Conservation (phyloP, 2,113 vertebrate genomes). For the Pycnonotus jocosus region DNA sequence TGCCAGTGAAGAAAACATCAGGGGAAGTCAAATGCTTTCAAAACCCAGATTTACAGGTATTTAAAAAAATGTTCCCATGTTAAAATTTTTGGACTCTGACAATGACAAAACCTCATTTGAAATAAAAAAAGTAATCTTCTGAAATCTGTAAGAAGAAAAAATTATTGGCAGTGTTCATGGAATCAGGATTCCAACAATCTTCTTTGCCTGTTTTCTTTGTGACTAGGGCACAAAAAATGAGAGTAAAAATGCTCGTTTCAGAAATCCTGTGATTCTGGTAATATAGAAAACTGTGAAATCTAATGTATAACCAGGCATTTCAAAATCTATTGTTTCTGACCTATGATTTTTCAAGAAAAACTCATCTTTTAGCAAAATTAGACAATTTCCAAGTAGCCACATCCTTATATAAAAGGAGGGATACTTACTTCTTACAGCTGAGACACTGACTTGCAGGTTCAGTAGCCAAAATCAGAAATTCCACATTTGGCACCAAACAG, state of each 20-base stretch:
- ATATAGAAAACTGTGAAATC: background rate
- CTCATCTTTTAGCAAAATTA: background rate
- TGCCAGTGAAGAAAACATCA: background rate
- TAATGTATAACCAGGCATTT: background rate
- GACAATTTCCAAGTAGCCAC: background rate
- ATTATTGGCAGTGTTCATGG: background rate
- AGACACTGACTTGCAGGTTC: background rate
- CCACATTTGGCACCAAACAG: background rate
- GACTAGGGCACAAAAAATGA: background rate
- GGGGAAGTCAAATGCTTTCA: background rate
- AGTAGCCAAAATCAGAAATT: background rate
- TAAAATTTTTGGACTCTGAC: background rate
- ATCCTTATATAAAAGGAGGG: background rate
- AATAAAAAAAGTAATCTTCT: background rate
- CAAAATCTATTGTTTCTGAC: background rate
- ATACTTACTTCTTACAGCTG: background rate
- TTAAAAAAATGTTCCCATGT: background rate
- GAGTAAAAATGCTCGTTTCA: rapidly evolving
- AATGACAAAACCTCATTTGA: background rate
- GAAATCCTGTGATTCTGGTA: background rate
- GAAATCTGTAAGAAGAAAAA: background rate
- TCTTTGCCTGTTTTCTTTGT: background rate
- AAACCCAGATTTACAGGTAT: background rate
- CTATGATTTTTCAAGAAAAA: background rate
- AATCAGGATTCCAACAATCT: background rate